These are phyloP conservation scores for Apocrypta bakeri DNA, from an alignment of 1,140 invertebrate species.

Conservation along the genomic window DNA sequence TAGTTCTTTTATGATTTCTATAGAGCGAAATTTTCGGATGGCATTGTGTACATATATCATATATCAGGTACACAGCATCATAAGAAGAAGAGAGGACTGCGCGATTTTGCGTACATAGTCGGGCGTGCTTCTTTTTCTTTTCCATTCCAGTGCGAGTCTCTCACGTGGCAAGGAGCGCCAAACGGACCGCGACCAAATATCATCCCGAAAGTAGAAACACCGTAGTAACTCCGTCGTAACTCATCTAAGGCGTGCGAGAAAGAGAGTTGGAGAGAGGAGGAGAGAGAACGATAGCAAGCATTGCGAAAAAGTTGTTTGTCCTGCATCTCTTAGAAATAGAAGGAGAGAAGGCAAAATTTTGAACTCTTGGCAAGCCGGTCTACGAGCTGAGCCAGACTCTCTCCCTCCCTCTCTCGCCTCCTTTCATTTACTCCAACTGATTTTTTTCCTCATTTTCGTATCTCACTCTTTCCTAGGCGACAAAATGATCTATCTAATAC, in stretches of 20 bases:
- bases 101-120: constrained; percentile 37
- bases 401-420: constrained; percentile 61
- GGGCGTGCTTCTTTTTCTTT: constrained; percentile 47
- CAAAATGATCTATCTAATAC: constrained; percentile 21
- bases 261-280: no score
- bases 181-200: constrained; percentile 65
- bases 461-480: constrained; percentile 5
- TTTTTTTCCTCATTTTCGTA: constrained; percentile 17
- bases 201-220: constrained; percentile 63
- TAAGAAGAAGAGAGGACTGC: background rate
- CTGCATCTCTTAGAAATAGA: constrained; percentile 47
- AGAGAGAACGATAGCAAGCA: constrained; percentile 52
- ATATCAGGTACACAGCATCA: no score
- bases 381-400: constrained; percentile 50
- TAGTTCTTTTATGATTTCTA: constrained; percentile 41
- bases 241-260: constrained; percentile 58
- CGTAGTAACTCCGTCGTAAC: no score
- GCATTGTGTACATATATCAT: background rate
- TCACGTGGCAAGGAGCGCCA: constrained; percentile 58
- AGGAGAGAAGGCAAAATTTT: constrained; percentile 61
- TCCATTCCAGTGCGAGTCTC: constrained; percentile 47
- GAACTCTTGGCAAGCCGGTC: constrained; percentile 66
- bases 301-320: constrained; percentile 70
- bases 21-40: constrained; percentile 37
- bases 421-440: constrained; percentile 45